Percentiles rank a stretch among this genome's conserved stretches.
These are phyloP conservation scores for Chondrilla cf. caribensis DNA, from an alignment of 37 sponge, comb jelly and placozoan species.

Conservation along the genomic window DNA sequence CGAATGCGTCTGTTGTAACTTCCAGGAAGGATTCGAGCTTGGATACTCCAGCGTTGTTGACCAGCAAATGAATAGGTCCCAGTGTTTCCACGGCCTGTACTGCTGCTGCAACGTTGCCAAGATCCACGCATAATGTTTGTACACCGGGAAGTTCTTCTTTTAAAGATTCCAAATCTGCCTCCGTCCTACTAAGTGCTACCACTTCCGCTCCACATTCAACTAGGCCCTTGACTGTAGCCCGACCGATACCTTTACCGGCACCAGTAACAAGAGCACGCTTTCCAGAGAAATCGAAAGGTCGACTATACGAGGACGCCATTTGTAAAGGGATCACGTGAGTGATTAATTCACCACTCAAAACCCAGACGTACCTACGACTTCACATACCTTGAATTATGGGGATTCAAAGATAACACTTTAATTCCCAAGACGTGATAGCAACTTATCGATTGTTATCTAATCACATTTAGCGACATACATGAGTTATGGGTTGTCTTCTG, in stretches of 20 bases:
- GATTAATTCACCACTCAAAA: too few relatives aligned
- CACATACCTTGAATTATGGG: not conserved
- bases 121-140: constrained; percentile 59
- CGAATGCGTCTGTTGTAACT: constrained; percentile 72
- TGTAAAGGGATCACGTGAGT: too few relatives aligned
- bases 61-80: constrained; percentile 81
- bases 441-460: too few relatives aligned
- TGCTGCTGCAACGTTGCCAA: constrained; percentile 47
- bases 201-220: constrained; percentile 82
- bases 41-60: constrained; percentile 93
- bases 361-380: too few relatives aligned
- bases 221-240: constrained; percentile 73
- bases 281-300: constrained; percentile 55
- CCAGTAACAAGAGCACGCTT: constrained; percentile 94
- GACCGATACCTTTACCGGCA: constrained; percentile 96
- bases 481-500: too few relatives aligned
- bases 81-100: constrained; percentile 36
- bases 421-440: too few relatives aligned
- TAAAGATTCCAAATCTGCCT: constrained; percentile 72
- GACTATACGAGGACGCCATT: not conserved
- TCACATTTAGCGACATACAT: too few relatives aligned
- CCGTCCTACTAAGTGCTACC: constrained; percentile 81
- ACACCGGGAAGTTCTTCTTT: constrained; percentile 26
- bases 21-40: constrained; percentile 80
- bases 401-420: not conserved